phyloP scores from a whole-genome alignment of 2,888 invertebrate species.

The Cosmorhoe ocellata region DNA sequence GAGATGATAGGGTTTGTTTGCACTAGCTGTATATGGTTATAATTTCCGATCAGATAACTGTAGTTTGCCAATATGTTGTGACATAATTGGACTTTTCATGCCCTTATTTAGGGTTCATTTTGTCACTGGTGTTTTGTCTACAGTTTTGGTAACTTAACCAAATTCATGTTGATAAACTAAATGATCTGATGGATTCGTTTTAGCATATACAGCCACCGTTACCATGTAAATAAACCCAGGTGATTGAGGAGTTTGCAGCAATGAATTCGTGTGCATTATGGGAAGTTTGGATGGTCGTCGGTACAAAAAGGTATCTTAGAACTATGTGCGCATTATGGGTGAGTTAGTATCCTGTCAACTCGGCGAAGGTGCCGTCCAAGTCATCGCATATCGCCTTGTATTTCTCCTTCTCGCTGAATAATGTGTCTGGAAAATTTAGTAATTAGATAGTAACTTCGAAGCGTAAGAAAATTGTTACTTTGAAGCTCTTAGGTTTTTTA shows the following conservation, averaged over 20 bases:
- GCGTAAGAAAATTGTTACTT: slow-evolving; percentile 26
- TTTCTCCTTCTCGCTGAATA: slow-evolving; percentile 94
- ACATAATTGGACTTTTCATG: no score
- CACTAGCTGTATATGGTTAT: slow-evolving; percentile 5
- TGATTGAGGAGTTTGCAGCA: background rate
- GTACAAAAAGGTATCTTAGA: slow-evolving; percentile 61
- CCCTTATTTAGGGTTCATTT: no score
- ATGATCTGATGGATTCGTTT: no score
- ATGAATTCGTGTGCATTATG: slow-evolving; percentile 14
- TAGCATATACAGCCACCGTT: slow-evolving; percentile 3
- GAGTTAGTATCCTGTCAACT: slow-evolving; percentile 96
- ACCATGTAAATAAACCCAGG: slow-evolving; percentile 5
- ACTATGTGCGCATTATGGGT: slow-evolving; percentile 62
- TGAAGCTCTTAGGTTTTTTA: slow-evolving; percentile 35
- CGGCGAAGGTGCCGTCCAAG: slow-evolving; percentile 97
- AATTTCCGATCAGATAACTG: no score
- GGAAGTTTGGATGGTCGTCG: slow-evolving; percentile 26
- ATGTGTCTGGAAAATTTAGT: slow-evolving; percentile 87
- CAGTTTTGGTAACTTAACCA: no score
- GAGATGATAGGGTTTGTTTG: background rate
- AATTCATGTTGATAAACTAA: no score
- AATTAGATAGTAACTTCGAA: slow-evolving; percentile 60
- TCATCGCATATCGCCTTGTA: slow-evolving; percentile 99
- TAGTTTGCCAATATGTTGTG: no score
- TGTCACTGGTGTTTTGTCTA: no score